Conservation (phyloP, 2,113 vertebrate species). For the Chaetodon auriga region DNA sequence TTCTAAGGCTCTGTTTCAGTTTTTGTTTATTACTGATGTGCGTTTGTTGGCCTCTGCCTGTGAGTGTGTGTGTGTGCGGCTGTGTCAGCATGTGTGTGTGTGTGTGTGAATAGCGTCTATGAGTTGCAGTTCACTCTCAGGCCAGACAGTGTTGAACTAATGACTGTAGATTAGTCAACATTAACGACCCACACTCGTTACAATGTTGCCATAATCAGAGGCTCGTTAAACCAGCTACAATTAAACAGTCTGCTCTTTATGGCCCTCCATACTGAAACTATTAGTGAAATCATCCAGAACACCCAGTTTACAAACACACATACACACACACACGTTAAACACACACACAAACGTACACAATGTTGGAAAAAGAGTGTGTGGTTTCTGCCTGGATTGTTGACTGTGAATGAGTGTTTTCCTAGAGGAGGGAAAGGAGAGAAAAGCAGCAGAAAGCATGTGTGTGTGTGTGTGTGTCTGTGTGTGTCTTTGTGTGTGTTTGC, state of each 20-base stretch:
- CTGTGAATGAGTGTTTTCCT: conserved; percentile 62
- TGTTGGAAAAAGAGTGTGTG: conserved; percentile 40
- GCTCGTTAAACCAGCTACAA: conserved; percentile 80
- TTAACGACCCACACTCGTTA: conserved; percentile 79
- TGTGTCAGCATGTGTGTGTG: conserved; percentile 80
- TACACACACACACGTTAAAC: conserved; percentile 54
- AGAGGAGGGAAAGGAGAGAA: not conserved
- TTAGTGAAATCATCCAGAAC: conserved; percentile 83
- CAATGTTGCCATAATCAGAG: conserved; percentile 80
- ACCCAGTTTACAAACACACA: conserved; percentile 79
- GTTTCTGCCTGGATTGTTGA: conserved; percentile 55
- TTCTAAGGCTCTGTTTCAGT: not conserved
- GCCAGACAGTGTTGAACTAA: conserved; percentile 82
- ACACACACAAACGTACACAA: conserved; percentile 30
- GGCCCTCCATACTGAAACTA: conserved; percentile 79
- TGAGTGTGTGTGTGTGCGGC: conserved; percentile 47
- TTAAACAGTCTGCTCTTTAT: conserved; percentile 83
- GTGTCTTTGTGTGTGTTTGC: conserved; percentile 18
- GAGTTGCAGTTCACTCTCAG: conserved; percentile 82
- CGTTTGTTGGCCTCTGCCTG: not conserved
- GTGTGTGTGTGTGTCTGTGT: conserved; percentile 29
- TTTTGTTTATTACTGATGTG: not conserved
- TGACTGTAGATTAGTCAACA: conserved; percentile 82
- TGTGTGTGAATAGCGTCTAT: conserved; percentile 76
- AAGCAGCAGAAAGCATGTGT: conserved; percentile 1